Percentiles rank a stretch among this genome's conserved stretches.
Evolutionary conservation across 1,140 invertebrate species (phyloP).

Genomic region (Hirudo medicinalis): DNA sequence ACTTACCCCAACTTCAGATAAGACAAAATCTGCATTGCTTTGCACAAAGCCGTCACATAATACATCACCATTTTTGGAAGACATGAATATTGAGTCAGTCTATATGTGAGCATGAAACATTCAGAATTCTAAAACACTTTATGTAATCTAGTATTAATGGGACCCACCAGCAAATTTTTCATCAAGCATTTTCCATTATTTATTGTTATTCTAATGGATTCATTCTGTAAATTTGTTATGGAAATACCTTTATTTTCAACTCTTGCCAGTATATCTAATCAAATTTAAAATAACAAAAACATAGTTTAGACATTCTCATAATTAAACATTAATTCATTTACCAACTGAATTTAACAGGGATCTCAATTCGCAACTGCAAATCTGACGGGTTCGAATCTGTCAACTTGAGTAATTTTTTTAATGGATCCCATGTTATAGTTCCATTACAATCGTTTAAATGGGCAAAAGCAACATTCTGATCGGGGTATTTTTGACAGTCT

Average conservation of each 20-base stretch:
- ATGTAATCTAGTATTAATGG: neutral
- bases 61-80: neutral
- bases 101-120: neutral
- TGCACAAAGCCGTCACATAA: neutral
- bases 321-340: neutral
- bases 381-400: neutral
- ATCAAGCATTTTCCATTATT: neutral
- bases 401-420: constrained; percentile 3
- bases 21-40: neutral
- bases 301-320: neutral
- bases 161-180: constrained; percentile 1
- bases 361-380: neutral
- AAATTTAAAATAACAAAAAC: neutral
- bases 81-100: neutral
- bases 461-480: constrained; percentile 8
- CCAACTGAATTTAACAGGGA: constrained; percentile 12
- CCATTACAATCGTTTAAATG: neutral
- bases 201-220: neutral
- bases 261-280: neutral
- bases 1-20: neutral
- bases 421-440: neutral
- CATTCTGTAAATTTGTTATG: neutral
- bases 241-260: constrained; percentile 3
- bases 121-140: neutral
- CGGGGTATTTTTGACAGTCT: constrained; percentile 3